Base-by-base conservation (phyloP, 2,797 vertebrate genomes). In the Apogon talboti region DNA sequence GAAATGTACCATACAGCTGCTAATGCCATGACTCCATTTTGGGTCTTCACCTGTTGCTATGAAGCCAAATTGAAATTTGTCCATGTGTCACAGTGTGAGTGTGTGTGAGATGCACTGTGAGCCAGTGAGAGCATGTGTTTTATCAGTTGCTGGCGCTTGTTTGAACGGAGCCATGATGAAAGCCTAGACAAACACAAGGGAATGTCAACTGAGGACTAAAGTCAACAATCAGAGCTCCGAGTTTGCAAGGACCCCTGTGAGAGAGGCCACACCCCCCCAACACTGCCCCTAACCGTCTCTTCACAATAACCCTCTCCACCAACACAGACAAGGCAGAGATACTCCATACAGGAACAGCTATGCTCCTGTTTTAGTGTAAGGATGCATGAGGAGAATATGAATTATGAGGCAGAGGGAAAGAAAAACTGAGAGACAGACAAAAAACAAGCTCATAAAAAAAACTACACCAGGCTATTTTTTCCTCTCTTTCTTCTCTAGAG, bases 61-160 rank as follows among this genome's bases (percentile, higher is more conserved):
- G 71, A 76, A 84, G 79, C 78, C 51, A 63, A 76, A 76, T 45
- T 15, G n/a, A 71, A 77, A 63, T 74, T 66, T 37, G 65, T 41
- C 38, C 45, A 24, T 74, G 62, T 67, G 70, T 66, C 55, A 21
- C 14, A 35, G 0, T 54, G 58, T 53, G 61, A 66, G 63, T 56
- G 66, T 47, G 66, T 19, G 53, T 43, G 65, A n/a, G 53, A 3
- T 15, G 53, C 37, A 45, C 58, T 67, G 68, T 35, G 78, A 72
- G 65, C 77, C 61, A 74, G 76, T 19, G 78, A 74, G 78, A 83
- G 75, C 87, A 86, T 90, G 86, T 92, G 90, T 93, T 94, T 93
- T 91, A 89, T 92, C 93, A 92, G 93, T 93, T 92, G 92, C 85
- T 83, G 84, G 49, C 42, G 46, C 82, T 89, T 91, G 88, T 92